Evolutionary conservation across 2,888 invertebrate genomes (phyloP).

Genomic region (Chrysotoxum bicinctum): DNA sequence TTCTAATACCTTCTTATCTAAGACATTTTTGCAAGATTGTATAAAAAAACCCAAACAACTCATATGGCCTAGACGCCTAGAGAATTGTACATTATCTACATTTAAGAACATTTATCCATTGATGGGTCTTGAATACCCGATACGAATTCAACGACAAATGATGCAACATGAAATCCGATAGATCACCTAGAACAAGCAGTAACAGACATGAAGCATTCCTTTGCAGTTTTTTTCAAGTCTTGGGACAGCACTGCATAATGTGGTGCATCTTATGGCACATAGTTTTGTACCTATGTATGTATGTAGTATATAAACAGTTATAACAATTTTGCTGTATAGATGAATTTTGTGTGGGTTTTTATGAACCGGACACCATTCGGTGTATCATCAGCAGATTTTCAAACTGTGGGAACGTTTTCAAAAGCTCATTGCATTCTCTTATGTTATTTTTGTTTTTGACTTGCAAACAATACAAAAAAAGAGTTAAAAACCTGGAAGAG

Average conservation of each 20-base stretch:
- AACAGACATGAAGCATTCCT: constrained; percentile 41
- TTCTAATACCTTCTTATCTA: not conserved
- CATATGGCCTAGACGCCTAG: not conserved
- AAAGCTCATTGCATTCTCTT: constrained; percentile 34
- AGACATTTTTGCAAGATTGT: constrained; percentile 15
- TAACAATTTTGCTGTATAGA: constrained; percentile 15
- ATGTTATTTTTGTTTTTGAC: constrained; percentile 18
- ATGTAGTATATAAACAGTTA: constrained; percentile 11
- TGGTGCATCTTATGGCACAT: constrained; percentile 29
- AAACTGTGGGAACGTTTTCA: constrained; percentile 63
- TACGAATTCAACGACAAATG: constrained; percentile 39
- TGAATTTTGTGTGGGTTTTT: constrained; percentile 50
- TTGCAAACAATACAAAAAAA: not conserved
- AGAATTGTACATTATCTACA: constrained; percentile 32
- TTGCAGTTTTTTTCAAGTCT: constrained; percentile 4
- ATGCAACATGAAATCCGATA: constrained; percentile 66
- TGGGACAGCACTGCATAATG: not conserved
- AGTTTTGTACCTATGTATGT: not conserved
- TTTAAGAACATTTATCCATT: constrained; percentile 44
- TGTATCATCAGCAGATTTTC: constrained; percentile 45
- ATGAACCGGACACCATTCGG: constrained; percentile 54
- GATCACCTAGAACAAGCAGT: constrained; percentile 47
- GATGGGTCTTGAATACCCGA: constrained; percentile 12
- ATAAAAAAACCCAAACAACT: not conserved
- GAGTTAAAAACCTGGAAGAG: constrained; percentile 48